phyloP scores from a whole-genome alignment of 1,140 invertebrate genomes.

The Matsumurasca onukii region DNA sequence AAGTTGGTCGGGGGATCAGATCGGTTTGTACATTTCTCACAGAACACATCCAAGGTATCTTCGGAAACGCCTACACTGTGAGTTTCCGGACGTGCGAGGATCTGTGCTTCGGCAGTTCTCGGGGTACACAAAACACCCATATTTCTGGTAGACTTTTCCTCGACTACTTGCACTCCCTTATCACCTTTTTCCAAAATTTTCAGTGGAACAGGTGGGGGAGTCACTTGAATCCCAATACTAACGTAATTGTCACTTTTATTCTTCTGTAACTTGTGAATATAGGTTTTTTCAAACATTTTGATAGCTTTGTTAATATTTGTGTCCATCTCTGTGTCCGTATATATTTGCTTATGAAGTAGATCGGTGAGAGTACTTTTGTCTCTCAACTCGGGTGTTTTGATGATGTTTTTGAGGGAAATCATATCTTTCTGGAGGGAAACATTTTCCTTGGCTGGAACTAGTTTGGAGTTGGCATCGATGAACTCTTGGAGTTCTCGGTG shows the following conservation, averaged over 20 bases:
- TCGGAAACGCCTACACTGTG: slow-evolving; percentile 49
- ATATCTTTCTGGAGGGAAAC: slow-evolving; percentile 12
- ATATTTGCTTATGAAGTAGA: slow-evolving; percentile 25
- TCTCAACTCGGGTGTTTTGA: slow-evolving; percentile 21
- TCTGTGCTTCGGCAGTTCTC: slow-evolving; percentile 46
- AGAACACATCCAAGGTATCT: slow-evolving; percentile 49
- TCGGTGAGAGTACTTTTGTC: slow-evolving; percentile 28
- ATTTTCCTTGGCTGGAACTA: not conserved
- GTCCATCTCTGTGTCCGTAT: slow-evolving; percentile 32
- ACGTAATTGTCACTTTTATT: slow-evolving; percentile 2
- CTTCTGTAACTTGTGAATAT: not conserved
- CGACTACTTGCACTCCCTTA: slow-evolving; percentile 47
- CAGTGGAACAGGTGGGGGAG: slow-evolving; percentile 31
- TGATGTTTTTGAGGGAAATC: slow-evolving; percentile 18
- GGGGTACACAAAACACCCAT: slow-evolving; percentile 50
- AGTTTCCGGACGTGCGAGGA: slow-evolving; percentile 42
- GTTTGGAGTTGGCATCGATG: not conserved
- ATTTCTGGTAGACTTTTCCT: slow-evolving; percentile 46
- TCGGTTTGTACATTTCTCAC: slow-evolving; percentile 52
- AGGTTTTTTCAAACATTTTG: slow-evolving; percentile 34
- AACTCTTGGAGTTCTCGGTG: not conserved
- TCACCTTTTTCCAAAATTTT: slow-evolving; percentile 46
- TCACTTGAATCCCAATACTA: slow-evolving; percentile 30
- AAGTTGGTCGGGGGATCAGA: slow-evolving; percentile 36
- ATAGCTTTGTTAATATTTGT: slow-evolving; percentile 35